These are phyloP conservation scores for Drosophila triauraria DNA, from an alignment of 1,140 invertebrate genomes.

Conservation along the genomic window DNA sequence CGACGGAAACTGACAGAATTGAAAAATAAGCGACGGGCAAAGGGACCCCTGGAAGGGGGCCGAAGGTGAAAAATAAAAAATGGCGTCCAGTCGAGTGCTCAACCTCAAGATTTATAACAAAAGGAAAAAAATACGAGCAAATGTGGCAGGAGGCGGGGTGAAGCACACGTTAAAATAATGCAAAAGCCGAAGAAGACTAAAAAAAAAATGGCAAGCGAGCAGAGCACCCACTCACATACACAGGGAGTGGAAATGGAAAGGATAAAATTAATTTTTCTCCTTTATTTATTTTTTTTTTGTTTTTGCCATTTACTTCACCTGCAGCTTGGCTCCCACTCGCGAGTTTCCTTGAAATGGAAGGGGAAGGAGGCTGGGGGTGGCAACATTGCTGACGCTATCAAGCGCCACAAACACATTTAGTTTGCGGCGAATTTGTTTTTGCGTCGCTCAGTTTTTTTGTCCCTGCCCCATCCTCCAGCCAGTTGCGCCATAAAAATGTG, in stretches of 20 bases:
- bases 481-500: slow-evolving; percentile 53
- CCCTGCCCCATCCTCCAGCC: slow-evolving; percentile 3
- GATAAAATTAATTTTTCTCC: slow-evolving; percentile 77
- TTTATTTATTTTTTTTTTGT: slow-evolving; percentile 24
- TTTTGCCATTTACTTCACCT: slow-evolving; percentile 53
- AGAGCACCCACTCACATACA: slow-evolving; percentile 21
- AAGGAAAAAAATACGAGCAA: slow-evolving; percentile 45
- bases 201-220: slow-evolving; percentile 29
- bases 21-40: slow-evolving; percentile 60
- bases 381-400: slow-evolving; percentile 57
- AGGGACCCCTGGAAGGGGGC: neutral
- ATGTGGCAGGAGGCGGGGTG: slow-evolving; percentile 14
- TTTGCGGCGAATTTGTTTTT: slow-evolving; percentile 73
- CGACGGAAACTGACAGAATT: slow-evolving; percentile 69
- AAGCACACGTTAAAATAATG: slow-evolving; percentile 67
- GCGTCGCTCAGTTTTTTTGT: slow-evolving; percentile 26
- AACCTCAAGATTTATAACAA: slow-evolving; percentile 79
- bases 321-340: slow-evolving; percentile 18
- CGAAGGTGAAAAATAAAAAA: slow-evolving; percentile 72
- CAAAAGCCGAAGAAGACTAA: slow-evolving; percentile 44
- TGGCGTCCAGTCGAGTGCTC: slow-evolving; percentile 71
- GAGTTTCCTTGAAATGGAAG: slow-evolving; percentile 24
- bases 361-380: slow-evolving; percentile 4
- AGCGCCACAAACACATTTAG: slow-evolving; percentile 73
- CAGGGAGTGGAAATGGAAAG: slow-evolving; percentile 63